Evolutionary conservation across 2,797 vertebrate species (phyloP).

Genomic region (Enteromius trimaculatus): DNA sequence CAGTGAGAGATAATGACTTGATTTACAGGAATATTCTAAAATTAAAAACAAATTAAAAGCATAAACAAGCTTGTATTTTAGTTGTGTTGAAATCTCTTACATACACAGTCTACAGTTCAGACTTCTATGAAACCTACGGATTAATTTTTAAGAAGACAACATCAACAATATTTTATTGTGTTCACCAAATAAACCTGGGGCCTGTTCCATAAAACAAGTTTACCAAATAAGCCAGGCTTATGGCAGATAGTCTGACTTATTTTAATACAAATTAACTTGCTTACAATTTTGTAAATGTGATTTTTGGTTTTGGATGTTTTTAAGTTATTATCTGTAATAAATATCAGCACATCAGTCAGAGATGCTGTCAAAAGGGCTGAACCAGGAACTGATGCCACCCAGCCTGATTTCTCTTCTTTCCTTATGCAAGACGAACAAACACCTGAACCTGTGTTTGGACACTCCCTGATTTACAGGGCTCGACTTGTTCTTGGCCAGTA

Average conservation of each 20-base stretch:
- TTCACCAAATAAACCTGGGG: too few species aligned
- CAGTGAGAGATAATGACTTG: neutral
- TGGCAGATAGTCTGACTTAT: too few species aligned
- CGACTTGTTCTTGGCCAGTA: neutral
- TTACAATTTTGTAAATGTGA: too few species aligned
- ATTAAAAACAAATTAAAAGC: neutral
- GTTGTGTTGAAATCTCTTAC: neutral
- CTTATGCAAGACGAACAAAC: neutral
- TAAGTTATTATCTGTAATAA: neutral
- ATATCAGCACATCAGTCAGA: neutral
- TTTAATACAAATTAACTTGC: too few species aligned
- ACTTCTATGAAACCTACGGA: neutral
- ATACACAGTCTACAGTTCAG: neutral
- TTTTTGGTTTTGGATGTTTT: neutral
- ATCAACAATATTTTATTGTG: neutral
- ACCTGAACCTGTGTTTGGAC: neutral
- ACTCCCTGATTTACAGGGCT: slow-evolving; percentile 1
- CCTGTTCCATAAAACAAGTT: too few species aligned
- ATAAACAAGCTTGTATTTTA: neutral
- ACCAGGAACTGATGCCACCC: neutral
- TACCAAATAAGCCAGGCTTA: too few species aligned
- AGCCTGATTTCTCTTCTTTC: neutral
- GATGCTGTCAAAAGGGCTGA: neutral
- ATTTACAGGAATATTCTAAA: neutral
- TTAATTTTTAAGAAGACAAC: neutral